Evolutionary conservation across 2,888 invertebrate genomes (phyloP).

Genomic region (Dryadula phaetusa): DNA sequence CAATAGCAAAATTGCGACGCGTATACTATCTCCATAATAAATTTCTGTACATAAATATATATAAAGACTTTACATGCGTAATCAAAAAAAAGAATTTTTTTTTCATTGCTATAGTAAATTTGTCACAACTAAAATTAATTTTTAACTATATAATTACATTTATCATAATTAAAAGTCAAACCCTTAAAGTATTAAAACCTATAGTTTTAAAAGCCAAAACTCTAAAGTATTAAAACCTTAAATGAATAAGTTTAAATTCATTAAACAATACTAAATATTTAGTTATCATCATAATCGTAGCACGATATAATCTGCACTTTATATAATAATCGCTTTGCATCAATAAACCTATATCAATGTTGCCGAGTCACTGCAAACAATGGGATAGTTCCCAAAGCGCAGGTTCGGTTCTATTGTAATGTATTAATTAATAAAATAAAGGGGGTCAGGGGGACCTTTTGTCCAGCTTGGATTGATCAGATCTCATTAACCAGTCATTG

Average conservation of each 20-base stretch:
- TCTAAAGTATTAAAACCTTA: background rate
- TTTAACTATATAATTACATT: background rate
- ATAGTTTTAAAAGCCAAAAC: no score
- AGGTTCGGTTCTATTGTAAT: constrained; percentile 80
- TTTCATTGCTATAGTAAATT: background rate
- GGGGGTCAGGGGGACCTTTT: constrained; percentile 69
- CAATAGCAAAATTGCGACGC: constrained; percentile 64
- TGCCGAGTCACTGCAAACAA: constrained; percentile 75
- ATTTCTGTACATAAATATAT: constrained; percentile 22
- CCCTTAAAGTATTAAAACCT: no score
- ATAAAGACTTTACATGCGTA: constrained; percentile 17
- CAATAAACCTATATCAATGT: constrained; percentile 52
- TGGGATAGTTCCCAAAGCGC: constrained; percentile 75
- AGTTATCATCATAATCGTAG: background rate
- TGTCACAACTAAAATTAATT: background rate
- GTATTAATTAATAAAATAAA: constrained; percentile 84
- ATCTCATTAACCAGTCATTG: constrained; percentile 84
- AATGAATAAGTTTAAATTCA: background rate
- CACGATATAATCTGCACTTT: constrained; percentile 24
- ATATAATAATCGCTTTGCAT: constrained; percentile 45
- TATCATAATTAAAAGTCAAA: background rate
- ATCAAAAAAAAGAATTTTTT: constrained; percentile 1
- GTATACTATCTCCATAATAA: constrained; percentile 45
- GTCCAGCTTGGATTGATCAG: constrained; percentile 79
- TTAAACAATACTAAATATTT: background rate